phyloP scores from a whole-genome alignment of 37 sponge, comb jelly and placozoan species.

The Mnemiopsis leidyi region DNA sequence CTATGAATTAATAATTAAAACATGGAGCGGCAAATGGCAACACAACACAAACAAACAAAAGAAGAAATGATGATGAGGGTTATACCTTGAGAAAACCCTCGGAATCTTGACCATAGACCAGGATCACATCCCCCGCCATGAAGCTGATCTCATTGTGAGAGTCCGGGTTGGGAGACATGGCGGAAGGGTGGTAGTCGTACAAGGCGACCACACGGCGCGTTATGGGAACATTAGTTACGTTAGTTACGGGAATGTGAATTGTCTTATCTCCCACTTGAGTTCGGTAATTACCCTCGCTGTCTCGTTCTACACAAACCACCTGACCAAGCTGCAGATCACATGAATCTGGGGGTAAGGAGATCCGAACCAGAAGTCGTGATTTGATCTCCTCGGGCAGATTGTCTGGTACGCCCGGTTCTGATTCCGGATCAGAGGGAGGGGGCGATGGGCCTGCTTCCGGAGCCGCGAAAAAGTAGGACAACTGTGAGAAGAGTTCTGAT shows the following conservation, averaged over 20 bases:
- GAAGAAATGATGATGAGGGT: no score
- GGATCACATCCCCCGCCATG: constrained; percentile 11
- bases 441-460: background rate
- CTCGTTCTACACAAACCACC: background rate
- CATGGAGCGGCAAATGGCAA: background rate
- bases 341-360: background rate
- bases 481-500: background rate
- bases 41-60: background rate
- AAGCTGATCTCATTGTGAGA: background rate
- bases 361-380: background rate
- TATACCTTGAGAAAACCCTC: constrained; percentile 11
- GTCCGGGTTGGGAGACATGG: constrained; percentile 30
- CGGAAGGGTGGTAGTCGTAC: background rate
- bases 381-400: background rate
- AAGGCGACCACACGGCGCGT: background rate
- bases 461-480: background rate
- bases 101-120: background rate
- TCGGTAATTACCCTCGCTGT: background rate
- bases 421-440: background rate
- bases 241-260: background rate
- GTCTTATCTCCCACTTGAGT: background rate
- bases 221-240: background rate
- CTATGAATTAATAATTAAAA: no score
- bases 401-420: background rate
- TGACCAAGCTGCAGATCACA: background rate